Evolutionary conservation across 2,113 vertebrate species (phyloP).

Genomic region (Clarias magur): DNA sequence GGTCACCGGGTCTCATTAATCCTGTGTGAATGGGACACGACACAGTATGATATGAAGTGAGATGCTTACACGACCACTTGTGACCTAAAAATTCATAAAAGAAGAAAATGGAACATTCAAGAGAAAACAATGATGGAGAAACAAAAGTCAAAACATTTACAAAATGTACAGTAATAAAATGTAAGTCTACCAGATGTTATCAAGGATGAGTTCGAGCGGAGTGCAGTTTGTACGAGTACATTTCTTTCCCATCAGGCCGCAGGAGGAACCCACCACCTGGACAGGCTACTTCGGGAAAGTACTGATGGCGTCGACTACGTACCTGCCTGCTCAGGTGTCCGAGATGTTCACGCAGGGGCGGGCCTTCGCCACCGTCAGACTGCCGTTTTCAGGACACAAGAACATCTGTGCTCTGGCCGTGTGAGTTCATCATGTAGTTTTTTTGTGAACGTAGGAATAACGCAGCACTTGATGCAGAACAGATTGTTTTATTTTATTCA

Average conservation of each 20-base stretch:
- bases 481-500: neutral
- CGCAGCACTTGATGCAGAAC: neutral
- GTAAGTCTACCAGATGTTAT: no score
- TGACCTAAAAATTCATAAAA: no score
- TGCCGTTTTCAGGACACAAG: conserved; percentile 97
- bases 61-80: no score
- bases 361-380: conserved; percentile 93
- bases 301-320: conserved; percentile 94
- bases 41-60: no score
- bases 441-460: neutral
- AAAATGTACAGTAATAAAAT: no score
- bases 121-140: no score
- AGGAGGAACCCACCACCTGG: conserved; percentile 98
- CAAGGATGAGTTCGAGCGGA: no score
- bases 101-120: no score
- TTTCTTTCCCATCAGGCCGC: conserved; percentile 74
- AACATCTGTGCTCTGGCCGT: conserved; percentile 95
- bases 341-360: conserved; percentile 99
- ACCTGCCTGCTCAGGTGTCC: conserved; percentile 94
- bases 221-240: no score
- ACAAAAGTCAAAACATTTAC: no score
- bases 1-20: no score
- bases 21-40: no score
- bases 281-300: conserved; percentile 96
- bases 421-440: conserved; percentile 70